These are phyloP conservation scores for Panagrolaimus sp. DNA, from an alignment of 1,140 invertebrate genomes.

Conservation along the genomic window DNA sequence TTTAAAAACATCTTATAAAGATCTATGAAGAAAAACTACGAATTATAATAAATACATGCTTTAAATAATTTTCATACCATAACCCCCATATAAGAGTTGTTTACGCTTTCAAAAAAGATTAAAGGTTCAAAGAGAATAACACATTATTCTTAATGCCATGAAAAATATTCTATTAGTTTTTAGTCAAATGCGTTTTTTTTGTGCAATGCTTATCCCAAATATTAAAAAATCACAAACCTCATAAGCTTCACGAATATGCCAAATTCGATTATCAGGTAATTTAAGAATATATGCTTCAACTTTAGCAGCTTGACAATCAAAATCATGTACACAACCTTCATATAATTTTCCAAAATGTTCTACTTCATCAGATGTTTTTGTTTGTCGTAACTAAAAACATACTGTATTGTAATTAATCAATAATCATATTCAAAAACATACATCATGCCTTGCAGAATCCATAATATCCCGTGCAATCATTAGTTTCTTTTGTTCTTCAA, in stretches of 20 bases:
- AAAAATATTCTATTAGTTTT: too few relatives aligned
- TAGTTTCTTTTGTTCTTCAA: slow-evolving; percentile 17
- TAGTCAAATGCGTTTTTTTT: too few relatives aligned
- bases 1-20: too few relatives aligned
- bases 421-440: neutral
- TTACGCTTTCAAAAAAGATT: too few relatives aligned
- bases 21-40: too few relatives aligned
- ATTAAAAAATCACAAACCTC: slow-evolving; percentile 6
- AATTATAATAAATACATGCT: too few relatives aligned
- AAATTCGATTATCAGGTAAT: neutral
- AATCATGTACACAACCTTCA: slow-evolving; percentile 24
- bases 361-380: slow-evolving; percentile 17
- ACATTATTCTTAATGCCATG: too few relatives aligned
- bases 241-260: slow-evolving; percentile 21
- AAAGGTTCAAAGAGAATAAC: too few relatives aligned
- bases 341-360: slow-evolving; percentile 21
- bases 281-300: slow-evolving; percentile 16
- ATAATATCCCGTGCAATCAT: slow-evolving; percentile 19
- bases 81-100: too few relatives aligned
- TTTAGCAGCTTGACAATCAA: slow-evolving; percentile 23
- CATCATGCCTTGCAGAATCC: slow-evolving; percentile 24
- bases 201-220: too few relatives aligned
- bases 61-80: too few relatives aligned
- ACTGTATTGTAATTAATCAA: neutral
- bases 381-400: slow-evolving; percentile 21